Percentiles rank a stretch among this genome's conserved stretches.
Evolutionary conservation across 2,888 invertebrate species (phyloP).

Genomic region (Leptopilina syphax): DNA sequence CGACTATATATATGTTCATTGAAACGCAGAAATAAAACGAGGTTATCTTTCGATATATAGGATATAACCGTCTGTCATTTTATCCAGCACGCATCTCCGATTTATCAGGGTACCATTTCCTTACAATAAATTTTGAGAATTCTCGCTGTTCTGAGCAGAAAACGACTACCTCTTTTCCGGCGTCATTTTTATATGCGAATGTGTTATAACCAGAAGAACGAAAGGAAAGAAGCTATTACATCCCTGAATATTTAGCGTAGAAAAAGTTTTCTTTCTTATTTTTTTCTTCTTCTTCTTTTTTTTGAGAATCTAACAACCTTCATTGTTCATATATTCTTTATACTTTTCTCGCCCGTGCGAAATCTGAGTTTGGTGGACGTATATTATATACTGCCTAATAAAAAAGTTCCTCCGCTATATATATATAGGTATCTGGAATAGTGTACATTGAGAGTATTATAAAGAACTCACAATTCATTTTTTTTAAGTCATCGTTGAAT

Average conservation of each 20-base stretch:
- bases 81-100: slow-evolving; percentile 22
- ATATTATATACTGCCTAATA: slow-evolving; percentile 6
- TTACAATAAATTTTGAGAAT: slow-evolving; percentile 17
- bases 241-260: not conserved
- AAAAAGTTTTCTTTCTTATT: not conserved
- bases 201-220: slow-evolving; percentile 21
- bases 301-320: not conserved
- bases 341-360: not conserved
- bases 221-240: slow-evolving; percentile 22
- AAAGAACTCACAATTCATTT: too few species aligned
- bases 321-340: not conserved
- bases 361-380: not conserved
- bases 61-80: slow-evolving; percentile 9
- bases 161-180: slow-evolving; percentile 11
- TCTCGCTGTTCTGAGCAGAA: not conserved
- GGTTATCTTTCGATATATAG: not conserved
- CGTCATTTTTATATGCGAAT: slow-evolving; percentile 32
- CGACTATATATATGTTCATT: not conserved
- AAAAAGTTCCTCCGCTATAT: too few species aligned
- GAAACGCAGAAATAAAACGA: slow-evolving; percentile 1
- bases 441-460: too few species aligned
- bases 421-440: too few species aligned
- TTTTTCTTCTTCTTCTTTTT: not conserved
- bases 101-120: slow-evolving; percentile 19
- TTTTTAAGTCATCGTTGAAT: too few species aligned